Percentiles rank a stretch among this genome's conserved stretches.
Evolutionary conservation across 2,113 vertebrate species (phyloP).

Genomic region (Scomber scombrus): DNA sequence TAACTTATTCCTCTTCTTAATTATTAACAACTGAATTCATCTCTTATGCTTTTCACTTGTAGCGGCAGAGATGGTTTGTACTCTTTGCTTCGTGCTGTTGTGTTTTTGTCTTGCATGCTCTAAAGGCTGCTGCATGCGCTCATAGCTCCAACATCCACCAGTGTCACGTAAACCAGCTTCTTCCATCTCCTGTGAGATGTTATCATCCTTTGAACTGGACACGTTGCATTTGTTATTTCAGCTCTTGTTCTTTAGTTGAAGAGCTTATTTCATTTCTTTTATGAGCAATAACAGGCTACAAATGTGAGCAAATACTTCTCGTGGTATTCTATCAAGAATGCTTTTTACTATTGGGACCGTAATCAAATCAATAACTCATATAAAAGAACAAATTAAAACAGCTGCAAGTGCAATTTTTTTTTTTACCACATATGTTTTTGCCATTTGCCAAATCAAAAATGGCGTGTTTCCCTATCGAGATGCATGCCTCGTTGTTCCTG

Average conservation of each 20-base stretch:
- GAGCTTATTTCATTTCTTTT: neutral
- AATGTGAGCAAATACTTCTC: neutral
- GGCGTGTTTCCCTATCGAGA: neutral
- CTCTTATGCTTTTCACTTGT: slow-evolving; percentile 79
- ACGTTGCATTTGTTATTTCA: neutral
- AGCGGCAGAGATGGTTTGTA: slow-evolving; percentile 99
- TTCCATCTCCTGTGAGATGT: neutral
- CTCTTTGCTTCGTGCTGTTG: slow-evolving; percentile 65
- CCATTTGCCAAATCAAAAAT: neutral
- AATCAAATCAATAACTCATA: neutral
- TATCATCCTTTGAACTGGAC: no score
- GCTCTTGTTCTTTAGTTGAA: neutral
- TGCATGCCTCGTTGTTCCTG: slow-evolving; percentile 15
- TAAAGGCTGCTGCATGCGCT: slow-evolving; percentile 16
- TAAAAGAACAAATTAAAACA: neutral
- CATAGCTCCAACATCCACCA: neutral
- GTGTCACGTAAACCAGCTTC: neutral
- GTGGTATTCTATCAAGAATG: no score
- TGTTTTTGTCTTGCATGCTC: slow-evolving; percentile 23
- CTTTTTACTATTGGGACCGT: neutral
- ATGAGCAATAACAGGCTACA: neutral
- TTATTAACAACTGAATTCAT: slow-evolving; percentile 62
- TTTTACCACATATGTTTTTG: neutral
- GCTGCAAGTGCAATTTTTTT: neutral
- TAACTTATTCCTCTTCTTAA: slow-evolving; percentile 22